Percentiles rank a stretch among this genome's conserved stretches.
Evolutionary conservation across 2,888 invertebrate genomes (phyloP).

Genomic region (Pseudococcus jackbeardsleyi): DNA sequence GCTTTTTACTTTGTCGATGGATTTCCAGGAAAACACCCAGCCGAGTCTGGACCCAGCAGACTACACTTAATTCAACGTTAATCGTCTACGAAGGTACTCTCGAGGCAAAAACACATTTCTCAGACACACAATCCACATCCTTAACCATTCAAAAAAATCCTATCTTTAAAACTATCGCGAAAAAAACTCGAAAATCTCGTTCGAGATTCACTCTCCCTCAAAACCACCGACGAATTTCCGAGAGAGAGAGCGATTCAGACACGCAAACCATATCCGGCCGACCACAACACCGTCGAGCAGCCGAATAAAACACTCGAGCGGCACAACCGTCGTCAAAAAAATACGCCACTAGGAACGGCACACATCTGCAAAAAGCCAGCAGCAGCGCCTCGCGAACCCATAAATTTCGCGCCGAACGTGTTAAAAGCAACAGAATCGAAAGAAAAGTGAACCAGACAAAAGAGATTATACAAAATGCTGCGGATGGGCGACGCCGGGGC

Average conservation of each 20-base stretch:
- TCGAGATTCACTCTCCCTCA: too few species aligned
- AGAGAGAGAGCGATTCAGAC: not conserved
- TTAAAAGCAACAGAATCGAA: conserved; percentile 64
- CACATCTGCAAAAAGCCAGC: conserved; percentile 30
- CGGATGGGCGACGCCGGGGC: conserved; percentile 44
- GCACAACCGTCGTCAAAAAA: not conserved
- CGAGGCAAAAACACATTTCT: too few species aligned
- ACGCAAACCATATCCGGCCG: not conserved
- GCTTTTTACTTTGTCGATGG: too few species aligned
- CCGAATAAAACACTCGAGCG: not conserved
- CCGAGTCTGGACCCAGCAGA: too few species aligned
- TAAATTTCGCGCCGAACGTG: conserved; percentile 62
- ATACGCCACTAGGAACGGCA: not conserved
- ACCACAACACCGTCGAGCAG: conserved; percentile 23
- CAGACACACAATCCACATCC: too few species aligned
- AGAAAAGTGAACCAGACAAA: conserved; percentile 64
- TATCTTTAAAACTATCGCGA: too few species aligned
- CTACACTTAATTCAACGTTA: too few species aligned
- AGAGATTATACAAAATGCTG: conserved; percentile 58
- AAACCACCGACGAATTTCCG: not conserved
- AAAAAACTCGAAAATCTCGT: too few species aligned
- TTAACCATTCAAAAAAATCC: too few species aligned
- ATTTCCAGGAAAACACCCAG: too few species aligned
- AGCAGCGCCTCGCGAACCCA: conserved; percentile 48
- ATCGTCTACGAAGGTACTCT: too few species aligned